phyloP scores from a whole-genome alignment of 2,888 invertebrate genomes.

The Bugulina stolonifera region DNA sequence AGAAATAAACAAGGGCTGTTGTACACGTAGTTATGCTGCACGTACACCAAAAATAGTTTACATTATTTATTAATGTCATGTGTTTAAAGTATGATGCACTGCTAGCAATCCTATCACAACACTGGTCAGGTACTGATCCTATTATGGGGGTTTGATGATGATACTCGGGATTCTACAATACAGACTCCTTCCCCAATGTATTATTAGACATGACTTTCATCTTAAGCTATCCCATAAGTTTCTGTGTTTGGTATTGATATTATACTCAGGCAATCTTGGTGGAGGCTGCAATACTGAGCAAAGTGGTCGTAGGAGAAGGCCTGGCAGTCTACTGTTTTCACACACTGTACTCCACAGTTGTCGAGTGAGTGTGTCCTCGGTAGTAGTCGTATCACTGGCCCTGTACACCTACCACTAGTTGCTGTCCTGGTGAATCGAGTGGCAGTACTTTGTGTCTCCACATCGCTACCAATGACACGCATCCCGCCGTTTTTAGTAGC shows the following conservation, averaged over 20 bases:
- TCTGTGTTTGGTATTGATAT: slow-evolving; percentile 5
- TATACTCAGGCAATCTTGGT: neutral
- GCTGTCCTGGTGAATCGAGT: neutral
- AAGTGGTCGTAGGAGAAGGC: neutral
- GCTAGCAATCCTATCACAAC: too few species aligned
- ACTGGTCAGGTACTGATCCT: too few species aligned
- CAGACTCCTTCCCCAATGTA: neutral
- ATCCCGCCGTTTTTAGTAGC: neutral
- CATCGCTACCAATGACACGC: neutral
- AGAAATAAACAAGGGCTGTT: too few species aligned
- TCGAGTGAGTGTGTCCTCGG: neutral
- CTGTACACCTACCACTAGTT: neutral
- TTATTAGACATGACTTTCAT: neutral
- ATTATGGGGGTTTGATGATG: neutral
- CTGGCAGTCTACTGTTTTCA: neutral
- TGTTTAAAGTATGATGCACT: too few species aligned
- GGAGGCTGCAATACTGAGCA: neutral
- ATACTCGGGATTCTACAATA: neutral
- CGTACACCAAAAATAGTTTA: too few species aligned
- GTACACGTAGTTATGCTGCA: too few species aligned
- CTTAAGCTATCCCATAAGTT: neutral
- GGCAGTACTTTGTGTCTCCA: neutral
- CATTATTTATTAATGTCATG: too few species aligned
- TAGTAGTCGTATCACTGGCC: neutral
- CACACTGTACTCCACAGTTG: neutral